phyloP scores from a whole-genome alignment of 1,140 invertebrate species.

The Phenacoccus solenopsis region DNA sequence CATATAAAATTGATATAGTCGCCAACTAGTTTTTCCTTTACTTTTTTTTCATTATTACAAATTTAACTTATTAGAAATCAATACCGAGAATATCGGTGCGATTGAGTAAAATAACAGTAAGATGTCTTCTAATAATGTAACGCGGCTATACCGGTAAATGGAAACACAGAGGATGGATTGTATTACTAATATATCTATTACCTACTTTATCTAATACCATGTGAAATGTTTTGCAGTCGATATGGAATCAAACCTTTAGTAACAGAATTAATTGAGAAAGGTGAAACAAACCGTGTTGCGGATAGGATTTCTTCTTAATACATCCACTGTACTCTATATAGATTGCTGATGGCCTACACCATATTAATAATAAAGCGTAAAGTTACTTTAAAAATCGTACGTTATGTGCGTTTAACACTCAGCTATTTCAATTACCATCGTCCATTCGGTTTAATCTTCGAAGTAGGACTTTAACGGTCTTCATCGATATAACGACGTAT shows the following conservation, averaged over 20 bases:
- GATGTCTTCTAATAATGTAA: neutral
- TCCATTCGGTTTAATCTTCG: no score
- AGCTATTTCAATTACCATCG: neutral
- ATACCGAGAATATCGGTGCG: neutral
- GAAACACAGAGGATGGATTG: neutral
- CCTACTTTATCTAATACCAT: neutral
- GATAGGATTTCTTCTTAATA: neutral
- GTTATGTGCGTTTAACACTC: neutral
- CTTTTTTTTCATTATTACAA: neutral
- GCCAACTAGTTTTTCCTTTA: neutral
- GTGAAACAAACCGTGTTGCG: neutral
- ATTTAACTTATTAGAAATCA: neutral
- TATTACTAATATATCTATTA: conserved; percentile 4
- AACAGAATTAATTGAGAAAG: neutral
- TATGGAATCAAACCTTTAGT: neutral
- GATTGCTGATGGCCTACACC: no score
- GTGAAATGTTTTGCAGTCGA: neutral
- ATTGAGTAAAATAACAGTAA: conserved; percentile 1
- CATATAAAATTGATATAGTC: neutral
- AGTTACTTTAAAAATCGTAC: neutral
- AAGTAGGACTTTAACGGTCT: neutral
- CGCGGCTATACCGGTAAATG: neutral
- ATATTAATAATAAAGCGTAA: neutral
- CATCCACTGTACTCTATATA: neutral
- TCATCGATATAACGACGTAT: no score